A percentile compares a stretch with the other conserved stretches of the same genome.
Conservation (phyloP, 2,113 vertebrate genomes). For the Dromiciops gliroides region DNA sequence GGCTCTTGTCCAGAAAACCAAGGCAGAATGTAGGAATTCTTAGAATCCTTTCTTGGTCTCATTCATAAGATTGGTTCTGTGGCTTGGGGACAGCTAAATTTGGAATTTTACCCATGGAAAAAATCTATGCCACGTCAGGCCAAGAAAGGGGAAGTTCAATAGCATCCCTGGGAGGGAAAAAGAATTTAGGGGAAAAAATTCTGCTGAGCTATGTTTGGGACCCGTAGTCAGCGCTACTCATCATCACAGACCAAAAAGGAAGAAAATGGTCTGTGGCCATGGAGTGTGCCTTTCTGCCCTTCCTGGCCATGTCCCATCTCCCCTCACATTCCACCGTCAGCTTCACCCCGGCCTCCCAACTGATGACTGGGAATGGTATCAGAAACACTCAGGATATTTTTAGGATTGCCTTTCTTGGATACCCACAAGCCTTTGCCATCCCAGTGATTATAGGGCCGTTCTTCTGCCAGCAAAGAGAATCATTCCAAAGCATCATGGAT, state of each 20-base stretch:
- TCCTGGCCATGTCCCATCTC: neutral
- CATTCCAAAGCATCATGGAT: neutral
- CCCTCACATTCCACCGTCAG: neutral
- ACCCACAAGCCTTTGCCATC: neutral
- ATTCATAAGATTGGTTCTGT: slow-evolving; percentile 37
- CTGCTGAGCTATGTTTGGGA: slow-evolving; percentile 33
- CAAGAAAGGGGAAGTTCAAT: slow-evolving; percentile 22
- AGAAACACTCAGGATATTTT: slow-evolving; percentile 38
- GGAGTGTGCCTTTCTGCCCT: neutral
- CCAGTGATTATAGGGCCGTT: neutral
- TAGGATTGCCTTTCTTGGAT: neutral
- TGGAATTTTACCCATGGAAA: slow-evolving; percentile 68
- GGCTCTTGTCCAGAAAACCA: neutral
- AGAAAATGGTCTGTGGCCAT: neutral
- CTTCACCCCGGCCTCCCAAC: neutral
- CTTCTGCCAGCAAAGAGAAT: neutral
- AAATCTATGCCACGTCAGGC: slow-evolving; percentile 28
- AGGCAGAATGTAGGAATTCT: neutral
- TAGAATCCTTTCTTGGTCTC: slow-evolving; percentile 18
- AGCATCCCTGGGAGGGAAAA: slow-evolving; percentile 54
- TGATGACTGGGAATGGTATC: neutral
- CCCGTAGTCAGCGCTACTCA: neutral
- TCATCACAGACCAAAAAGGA: slow-evolving; percentile 22
- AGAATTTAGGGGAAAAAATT: slow-evolving; percentile 60
- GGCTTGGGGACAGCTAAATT: slow-evolving; percentile 17